Percentiles rank a stretch among this genome's conserved stretches.
Conservation (phyloP, 2,797 vertebrate genomes). For the Sphenodon punctatus region DNA sequence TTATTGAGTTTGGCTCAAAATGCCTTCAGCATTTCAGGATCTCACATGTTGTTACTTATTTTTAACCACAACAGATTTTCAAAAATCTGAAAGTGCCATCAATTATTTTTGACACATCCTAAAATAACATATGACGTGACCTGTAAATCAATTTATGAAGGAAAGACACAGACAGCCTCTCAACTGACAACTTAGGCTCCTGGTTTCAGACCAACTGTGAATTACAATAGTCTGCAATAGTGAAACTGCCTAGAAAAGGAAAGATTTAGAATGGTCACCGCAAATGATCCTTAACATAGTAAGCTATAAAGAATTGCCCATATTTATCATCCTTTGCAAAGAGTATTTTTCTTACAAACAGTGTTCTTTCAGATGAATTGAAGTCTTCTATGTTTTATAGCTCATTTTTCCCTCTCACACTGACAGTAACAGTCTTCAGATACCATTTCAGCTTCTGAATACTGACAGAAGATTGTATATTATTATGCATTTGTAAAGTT, state of each 20-base stretch:
- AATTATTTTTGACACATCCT: neutral
- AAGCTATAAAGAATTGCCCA: neutral
- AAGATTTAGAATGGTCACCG: neutral
- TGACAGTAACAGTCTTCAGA: neutral
- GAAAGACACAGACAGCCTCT: neutral
- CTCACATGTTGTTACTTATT: neutral
- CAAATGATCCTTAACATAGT: neutral
- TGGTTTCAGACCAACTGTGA: neutral
- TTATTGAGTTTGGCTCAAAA: neutral
- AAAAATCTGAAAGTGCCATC: neutral
- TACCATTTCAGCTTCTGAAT: neutral
- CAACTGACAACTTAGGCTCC: neutral
- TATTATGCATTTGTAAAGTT: neutral
- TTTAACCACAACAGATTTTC: neutral
- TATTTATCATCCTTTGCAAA: neutral
- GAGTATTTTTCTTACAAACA: neutral
- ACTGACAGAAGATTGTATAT: neutral
- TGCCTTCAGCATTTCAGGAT: neutral
- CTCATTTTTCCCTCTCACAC: neutral
- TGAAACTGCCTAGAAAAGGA: neutral
- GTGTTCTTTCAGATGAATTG: constrained; percentile 2
- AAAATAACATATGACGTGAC: neutral
- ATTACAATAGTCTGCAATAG: neutral
- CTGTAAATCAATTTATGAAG: neutral
- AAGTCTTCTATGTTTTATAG: constrained; percentile 5